Base-by-base conservation (phyloP, 1,140 invertebrate species). In the Cydia pomonella region DNA sequence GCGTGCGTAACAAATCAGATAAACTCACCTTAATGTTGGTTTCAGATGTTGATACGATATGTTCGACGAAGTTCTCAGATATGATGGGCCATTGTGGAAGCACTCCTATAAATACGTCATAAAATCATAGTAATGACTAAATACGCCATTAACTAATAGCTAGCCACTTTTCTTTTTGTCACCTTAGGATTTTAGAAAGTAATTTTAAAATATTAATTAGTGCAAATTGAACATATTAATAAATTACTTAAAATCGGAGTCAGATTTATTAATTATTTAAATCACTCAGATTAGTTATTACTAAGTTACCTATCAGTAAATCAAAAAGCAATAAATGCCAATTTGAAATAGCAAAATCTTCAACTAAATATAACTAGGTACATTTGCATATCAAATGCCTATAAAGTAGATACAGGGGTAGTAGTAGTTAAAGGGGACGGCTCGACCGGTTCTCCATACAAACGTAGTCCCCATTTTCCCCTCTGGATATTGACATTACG, bases 61-160 rank as follows among this genome's bases (percentile, higher is more conserved):
- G 16, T 72, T 27, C 63, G 38, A 77, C 53, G 59, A 41, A 72
- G 64, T 41, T 73, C n/a, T 73, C 4, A 12, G 33, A 47, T 73
- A 23, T 76, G 75, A 76, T 73, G 21, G 27, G 25, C 63, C 16
- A 38, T 73, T 13, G 16, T 63, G 23, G 50, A 73, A 76, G 64
- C 73, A 10, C 62, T 9, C 41, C 29, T 76, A 73, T 76, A 76
- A 73, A 76, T 73, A 76, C 23, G n/a, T 23, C 13, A 53, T 53
- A 21, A 23, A 59, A 59, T 59, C 50, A 18, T n/a, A 18, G 16
- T 21, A 53, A 23, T 59, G 7, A 23, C 53, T 59, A 23, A 59
- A 21, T 59, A 59, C 9, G 1, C 18, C 16, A 59, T 59, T 23
- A 12, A 23, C 53, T 59, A 59, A 59, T 59, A 23, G 18, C 53